Evolutionary conservation across 2,113 vertebrate species (phyloP), one percentile per base, ranked within the genome.

Genomic region (Scytalopus superciliaris): DNA sequence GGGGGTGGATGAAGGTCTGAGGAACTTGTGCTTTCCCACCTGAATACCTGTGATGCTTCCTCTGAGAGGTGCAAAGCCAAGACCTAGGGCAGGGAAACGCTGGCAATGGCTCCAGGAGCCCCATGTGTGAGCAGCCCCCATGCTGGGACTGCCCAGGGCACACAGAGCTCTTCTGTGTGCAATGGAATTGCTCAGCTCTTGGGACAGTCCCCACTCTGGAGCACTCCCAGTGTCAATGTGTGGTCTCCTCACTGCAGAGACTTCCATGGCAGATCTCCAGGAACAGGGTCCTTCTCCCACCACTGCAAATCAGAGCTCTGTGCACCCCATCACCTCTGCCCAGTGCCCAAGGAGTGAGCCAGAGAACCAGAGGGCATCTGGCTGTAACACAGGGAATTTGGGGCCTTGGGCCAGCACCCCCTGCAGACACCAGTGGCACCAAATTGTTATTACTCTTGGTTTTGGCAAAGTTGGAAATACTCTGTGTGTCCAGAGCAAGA

Each of bases 121-220:
- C 30, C 0, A 0, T 1, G 25, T 16, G 23, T 1, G 5, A 31
- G 31, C 25, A 21, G 21, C 7, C 8, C 39, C n/a, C 3, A 0
- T 0, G 4, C 60, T 47, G 12, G 55, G 27, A 12, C 22, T 2
- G 5, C 27, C 35, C 56, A 19, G 72, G 45, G 30, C 1, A 3
- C 39, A 3, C 28, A 33, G 49, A 55, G 59, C 44, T 21, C 9
- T 12, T 27, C 60, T 3, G 6, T 3, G 8, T 3, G 18, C 3
- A 22, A 18, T 14, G 31, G 16, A 35, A 42, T 6, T 3, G 31
- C 45, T 15, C 3, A 8, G 19, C 4, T 27, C 42, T 25, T 1
- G 3, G 56, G 24, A 3, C 4, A n/a, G 15, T 3, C 30, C 23
- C 21, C 9, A 0, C 15, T 7, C 44, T 1, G 1, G 14, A 9